Percentiles rank a stretch among this genome's conserved stretches.
Evolutionary conservation across 2,113 vertebrate genomes (phyloP).

Genomic region (Apteryx mantelli): DNA sequence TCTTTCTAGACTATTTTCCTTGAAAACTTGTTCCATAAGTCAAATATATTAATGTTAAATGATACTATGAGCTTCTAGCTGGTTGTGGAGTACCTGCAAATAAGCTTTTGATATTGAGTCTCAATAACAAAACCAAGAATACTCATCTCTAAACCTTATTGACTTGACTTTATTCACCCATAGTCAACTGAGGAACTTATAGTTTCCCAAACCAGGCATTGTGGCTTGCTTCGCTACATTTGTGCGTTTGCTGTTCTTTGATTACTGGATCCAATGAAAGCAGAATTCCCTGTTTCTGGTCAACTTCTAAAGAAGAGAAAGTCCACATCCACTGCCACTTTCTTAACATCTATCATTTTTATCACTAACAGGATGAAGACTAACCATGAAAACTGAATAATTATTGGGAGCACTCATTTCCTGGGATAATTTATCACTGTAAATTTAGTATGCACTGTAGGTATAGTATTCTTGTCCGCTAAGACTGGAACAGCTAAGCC

Average conservation of each 20-base stretch:
- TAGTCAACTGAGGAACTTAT: background rate
- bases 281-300: background rate
- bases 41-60: background rate
- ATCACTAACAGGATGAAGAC: background rate
- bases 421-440: background rate
- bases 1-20: background rate
- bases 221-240: background rate
- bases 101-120: background rate
- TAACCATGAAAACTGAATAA: background rate
- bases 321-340: background rate
- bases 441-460: background rate
- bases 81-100: background rate
- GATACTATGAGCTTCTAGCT: background rate
- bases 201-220: background rate
- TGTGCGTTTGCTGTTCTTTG: background rate
- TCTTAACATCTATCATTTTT: background rate
- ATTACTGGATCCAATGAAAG: accelerated
- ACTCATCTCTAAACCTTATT: background rate
- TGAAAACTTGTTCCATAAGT: background rate
- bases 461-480: background rate
- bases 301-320: background rate
- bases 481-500: background rate
- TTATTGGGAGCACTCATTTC: background rate
- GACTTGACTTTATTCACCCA: background rate
- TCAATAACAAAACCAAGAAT: background rate